phyloP scores from a whole-genome alignment of 1,140 invertebrate genomes.

The Lucilia sericata region DNA sequence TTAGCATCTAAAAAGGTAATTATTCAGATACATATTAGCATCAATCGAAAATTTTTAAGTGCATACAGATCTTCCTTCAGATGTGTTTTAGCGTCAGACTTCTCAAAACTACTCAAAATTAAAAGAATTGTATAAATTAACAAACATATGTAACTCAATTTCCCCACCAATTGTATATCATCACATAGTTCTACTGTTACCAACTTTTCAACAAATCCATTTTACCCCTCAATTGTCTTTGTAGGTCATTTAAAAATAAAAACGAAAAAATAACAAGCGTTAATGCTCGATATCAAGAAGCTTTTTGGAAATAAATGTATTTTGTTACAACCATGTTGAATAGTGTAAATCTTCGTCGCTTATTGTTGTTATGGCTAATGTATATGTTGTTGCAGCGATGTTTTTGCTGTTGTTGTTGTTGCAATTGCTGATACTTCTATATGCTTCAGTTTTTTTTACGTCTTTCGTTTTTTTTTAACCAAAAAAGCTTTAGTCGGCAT shows the following conservation, averaged over 20 bases:
- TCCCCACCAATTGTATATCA: too few species aligned
- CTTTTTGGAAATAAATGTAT: slow-evolving; percentile 16
- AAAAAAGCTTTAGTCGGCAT: slow-evolving; percentile 31
- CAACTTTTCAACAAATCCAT: too few species aligned
- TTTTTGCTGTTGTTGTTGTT: background rate
- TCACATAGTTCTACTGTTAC: too few species aligned
- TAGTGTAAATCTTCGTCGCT: slow-evolving; percentile 22
- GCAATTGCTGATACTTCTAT: background rate
- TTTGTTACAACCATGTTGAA: slow-evolving; percentile 11
- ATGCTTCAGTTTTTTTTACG: background rate
- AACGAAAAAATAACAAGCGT: background rate
- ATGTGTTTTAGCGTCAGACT: too few species aligned
- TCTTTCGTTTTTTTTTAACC: background rate
- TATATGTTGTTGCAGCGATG: background rate
- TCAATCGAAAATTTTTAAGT: too few species aligned
- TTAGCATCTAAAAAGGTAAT: too few species aligned
- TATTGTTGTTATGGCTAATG: background rate
- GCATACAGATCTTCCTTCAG: too few species aligned
- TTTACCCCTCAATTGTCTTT: too few species aligned
- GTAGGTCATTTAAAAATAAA: too few species aligned
- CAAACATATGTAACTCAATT: background rate
- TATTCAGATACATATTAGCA: too few species aligned
- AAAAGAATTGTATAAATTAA: too few species aligned
- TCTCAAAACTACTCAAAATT: too few species aligned
- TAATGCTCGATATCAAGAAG: slow-evolving; percentile 20